Percentiles rank a stretch among this genome's conserved stretches.
These are phyloP conservation scores for Unio delphinus DNA, from an alignment of 2,888 invertebrate species.

Conservation along the genomic window DNA sequence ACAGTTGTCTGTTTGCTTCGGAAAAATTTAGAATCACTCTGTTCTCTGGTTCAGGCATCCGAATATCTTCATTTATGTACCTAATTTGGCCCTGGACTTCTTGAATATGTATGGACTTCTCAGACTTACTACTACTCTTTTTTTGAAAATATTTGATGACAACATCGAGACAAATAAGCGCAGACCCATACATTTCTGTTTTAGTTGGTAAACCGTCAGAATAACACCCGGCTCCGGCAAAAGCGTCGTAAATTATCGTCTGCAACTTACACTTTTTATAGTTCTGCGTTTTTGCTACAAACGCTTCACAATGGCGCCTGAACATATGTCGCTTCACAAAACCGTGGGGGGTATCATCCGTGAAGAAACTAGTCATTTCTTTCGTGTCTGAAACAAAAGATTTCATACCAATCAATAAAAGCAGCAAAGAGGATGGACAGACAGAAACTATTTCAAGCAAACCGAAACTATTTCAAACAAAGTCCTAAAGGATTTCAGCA, in stretches of 20 bases:
- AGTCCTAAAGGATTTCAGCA: no score
- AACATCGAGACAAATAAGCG: slow-evolving; percentile 11
- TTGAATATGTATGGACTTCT: background rate
- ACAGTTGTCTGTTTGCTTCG: background rate
- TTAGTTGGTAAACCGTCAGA: slow-evolving; percentile 1
- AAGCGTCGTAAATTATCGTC: slow-evolving; percentile 8
- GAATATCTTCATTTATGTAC: background rate
- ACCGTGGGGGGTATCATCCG: slow-evolving; percentile 11
- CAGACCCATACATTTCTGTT: slow-evolving; percentile 12
- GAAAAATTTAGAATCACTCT: background rate
- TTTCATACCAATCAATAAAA: background rate
- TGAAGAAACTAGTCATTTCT: slow-evolving; percentile 2
- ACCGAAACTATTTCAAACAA: no score
- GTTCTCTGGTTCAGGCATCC: background rate
- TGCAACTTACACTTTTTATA: background rate
- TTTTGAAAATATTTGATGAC: background rate
- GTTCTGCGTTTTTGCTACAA: slow-evolving; percentile 7
- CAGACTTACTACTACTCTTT: background rate
- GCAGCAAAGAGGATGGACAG: no score
- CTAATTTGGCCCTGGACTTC: background rate
- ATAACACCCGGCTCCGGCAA: slow-evolving; percentile 10
- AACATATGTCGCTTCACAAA: slow-evolving; percentile 12
- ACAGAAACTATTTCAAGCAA: no score
- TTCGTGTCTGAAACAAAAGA: background rate
- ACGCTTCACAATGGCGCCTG: slow-evolving; percentile 8